These are phyloP conservation scores for Cynaeus angustus DNA, from an alignment of 2,888 invertebrate genomes.

Conservation along the genomic window DNA sequence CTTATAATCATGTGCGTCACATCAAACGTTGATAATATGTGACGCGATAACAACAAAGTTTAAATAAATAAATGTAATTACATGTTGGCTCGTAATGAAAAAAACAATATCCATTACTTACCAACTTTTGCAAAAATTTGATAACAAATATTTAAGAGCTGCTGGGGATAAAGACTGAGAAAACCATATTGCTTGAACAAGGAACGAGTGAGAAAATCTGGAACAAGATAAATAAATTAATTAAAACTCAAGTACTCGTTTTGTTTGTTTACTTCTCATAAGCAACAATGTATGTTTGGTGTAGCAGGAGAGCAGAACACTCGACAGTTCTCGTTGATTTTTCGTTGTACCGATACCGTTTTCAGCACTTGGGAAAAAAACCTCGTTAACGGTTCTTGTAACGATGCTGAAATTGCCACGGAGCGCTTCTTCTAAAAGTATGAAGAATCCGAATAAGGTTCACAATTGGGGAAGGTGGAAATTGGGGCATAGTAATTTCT, in stretches of 20 bases:
- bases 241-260: conserved; percentile 3
- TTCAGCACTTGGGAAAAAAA: conserved; percentile 22
- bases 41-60: conserved; percentile 8
- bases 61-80: too few species aligned
- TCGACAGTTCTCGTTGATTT: conserved; percentile 37
- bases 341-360: conserved; percentile 34
- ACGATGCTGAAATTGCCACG: conserved; percentile 20
- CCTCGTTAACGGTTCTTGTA: conserved; percentile 22
- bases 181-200: background rate
- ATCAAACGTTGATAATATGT: conserved; percentile 24
- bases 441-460: too few species aligned
- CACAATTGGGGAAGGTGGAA: conserved; percentile 14
- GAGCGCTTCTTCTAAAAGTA: conserved; percentile 1
- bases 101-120: too few species aligned
- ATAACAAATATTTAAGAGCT: too few species aligned
- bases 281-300: conserved; percentile 34
- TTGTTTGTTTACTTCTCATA: conserved; percentile 41
- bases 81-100: too few species aligned
- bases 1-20: conserved; percentile 32
- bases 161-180: too few species aligned
- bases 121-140: too few species aligned
- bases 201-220: conserved; percentile 7
- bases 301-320: conserved; percentile 38
- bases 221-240: conserved; percentile 25
- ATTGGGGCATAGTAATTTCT: conserved; percentile 6